Conservation (phyloP, 2,113 vertebrate species). For the Platycercus adscitus region DNA sequence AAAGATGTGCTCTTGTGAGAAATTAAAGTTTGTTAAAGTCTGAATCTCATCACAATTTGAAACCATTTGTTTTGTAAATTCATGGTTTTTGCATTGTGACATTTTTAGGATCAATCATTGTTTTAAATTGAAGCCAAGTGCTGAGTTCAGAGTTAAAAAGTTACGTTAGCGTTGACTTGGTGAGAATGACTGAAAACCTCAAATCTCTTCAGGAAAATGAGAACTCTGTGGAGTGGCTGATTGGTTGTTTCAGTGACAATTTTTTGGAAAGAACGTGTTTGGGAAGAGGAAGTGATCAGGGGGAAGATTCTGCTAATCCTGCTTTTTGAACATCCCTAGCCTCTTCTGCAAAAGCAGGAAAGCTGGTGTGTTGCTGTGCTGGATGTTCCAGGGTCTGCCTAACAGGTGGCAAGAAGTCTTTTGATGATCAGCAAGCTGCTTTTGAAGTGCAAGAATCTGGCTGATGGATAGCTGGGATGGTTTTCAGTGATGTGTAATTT, state of each 20-base stretch:
- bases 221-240: neutral
- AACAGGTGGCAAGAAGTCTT: accelerated
- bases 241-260: neutral
- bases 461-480: neutral
- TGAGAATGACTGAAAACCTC: neutral
- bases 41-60: neutral
- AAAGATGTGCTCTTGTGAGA: neutral
- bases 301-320: neutral
- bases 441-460: neutral
- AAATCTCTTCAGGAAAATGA: neutral
- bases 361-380: neutral
- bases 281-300: neutral
- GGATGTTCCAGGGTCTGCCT: neutral
- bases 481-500: neutral
- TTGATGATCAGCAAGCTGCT: neutral
- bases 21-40: neutral
- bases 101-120: neutral
- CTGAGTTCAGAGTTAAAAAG: neutral
- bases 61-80: neutral
- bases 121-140: neutral
- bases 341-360: neutral
- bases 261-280: neutral
- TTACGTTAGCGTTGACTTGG: neutral
- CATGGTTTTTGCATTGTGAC: neutral
- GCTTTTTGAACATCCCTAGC: neutral